Evolutionary conservation across 2,888 invertebrate genomes (phyloP).

Genomic region (Macrosiphum euphorbiae): DNA sequence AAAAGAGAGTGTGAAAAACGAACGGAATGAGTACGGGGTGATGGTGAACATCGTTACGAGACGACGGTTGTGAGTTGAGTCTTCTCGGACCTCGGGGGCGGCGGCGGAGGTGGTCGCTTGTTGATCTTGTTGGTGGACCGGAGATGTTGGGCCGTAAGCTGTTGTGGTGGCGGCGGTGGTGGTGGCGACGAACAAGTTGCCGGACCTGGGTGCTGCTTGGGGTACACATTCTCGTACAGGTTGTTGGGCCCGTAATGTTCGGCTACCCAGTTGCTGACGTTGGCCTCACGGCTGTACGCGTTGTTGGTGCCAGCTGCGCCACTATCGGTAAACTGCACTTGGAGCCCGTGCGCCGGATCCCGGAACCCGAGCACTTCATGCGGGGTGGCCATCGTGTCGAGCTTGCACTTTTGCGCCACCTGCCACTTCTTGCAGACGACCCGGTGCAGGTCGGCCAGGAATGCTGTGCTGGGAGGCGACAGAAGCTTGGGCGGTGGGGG

Average conservation of each 20-base stretch:
- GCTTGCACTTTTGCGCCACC: slow-evolving; percentile 91
- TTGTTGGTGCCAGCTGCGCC: slow-evolving; percentile 75
- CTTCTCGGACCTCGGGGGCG: slow-evolving; percentile 90
- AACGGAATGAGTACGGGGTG: background rate
- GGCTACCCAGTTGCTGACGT: slow-evolving; percentile 90
- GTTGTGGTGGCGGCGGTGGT: slow-evolving; percentile 54
- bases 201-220: slow-evolving; percentile 17
- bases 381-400: slow-evolving; percentile 88
- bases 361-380: slow-evolving; percentile 92
- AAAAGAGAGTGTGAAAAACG: background rate
- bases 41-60: background rate
- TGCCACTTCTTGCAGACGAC: slow-evolving; percentile 96
- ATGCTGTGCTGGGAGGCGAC: slow-evolving; percentile 69
- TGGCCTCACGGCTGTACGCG: slow-evolving; percentile 81
- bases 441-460: slow-evolving; percentile 88
- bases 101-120: slow-evolving; percentile 88
- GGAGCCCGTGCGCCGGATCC: slow-evolving; percentile 76
- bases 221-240: slow-evolving; percentile 81
- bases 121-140: slow-evolving; percentile 70
- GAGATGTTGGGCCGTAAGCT: slow-evolving; percentile 68
- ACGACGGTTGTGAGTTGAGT: slow-evolving; percentile 78
- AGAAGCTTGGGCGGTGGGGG: slow-evolving; percentile 74
- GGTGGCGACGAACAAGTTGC: background rate
- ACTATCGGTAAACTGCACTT: slow-evolving; percentile 72
- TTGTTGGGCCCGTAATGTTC: slow-evolving; percentile 83